Evolutionary conservation across 2,113 vertebrate species (phyloP), one percentile per base, ranked within the genome.

Genomic region (Eurystomus gularis): DNA sequence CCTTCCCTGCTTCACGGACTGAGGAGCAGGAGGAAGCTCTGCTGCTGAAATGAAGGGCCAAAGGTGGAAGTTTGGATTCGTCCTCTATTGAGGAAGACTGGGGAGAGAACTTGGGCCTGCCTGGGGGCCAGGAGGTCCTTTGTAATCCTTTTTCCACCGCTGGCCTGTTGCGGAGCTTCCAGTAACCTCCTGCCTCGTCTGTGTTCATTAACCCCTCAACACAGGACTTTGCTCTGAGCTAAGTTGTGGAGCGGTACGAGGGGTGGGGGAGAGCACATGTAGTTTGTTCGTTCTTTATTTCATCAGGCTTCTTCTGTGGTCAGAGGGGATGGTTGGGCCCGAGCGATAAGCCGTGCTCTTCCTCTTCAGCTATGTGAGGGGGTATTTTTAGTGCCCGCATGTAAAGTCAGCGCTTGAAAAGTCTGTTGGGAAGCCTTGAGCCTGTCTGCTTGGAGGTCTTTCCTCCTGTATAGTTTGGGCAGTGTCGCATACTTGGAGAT

Each of bases 261-360:
- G 76, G 46, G 33, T 7, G 18, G 55, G 55, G 68, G 73, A 44
- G 2, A 18, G 10, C 72, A 24, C 4, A 0, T 17, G 33, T 26
- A 31, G 54, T 29, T 42, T 42, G 3, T 24, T n/a, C 64, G 49
- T 19, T 8, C 17, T 42, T 42, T 11, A 42, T 42, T 42, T 42
- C 42, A 2, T 29, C 7, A 19, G 10, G 17, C 15, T 73, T 33
- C 79, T 54, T 4, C 60, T 29, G 73, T 33, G 86, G 35, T 54
- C 66, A 4, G 19, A 17, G 58, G 12, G 82, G 85, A 37, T 82
- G 92, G 5, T 2, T 51, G 90, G 40, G 33, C 62, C 29, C 0
- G 20, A 46, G 90, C 24, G 96, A 96, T 95, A 96, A 96, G 96
- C 90, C 46, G 0, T 8, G 51, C 73, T 95, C 65, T 96, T 96